Evolutionary conservation across 2,888 invertebrate genomes (phyloP).

Genomic region (Seira musarum): DNA sequence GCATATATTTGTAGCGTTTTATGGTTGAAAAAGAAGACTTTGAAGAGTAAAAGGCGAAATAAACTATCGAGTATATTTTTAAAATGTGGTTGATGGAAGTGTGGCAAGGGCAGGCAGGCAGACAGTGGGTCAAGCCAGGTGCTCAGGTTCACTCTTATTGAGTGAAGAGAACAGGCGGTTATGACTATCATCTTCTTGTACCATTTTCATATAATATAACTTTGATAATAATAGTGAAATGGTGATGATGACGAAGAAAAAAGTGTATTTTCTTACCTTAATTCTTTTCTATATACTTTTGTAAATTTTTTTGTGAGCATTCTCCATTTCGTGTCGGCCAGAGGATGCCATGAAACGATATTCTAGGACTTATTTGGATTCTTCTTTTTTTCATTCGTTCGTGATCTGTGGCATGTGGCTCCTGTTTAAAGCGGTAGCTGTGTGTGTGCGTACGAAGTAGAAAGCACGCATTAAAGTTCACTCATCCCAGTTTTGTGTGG

Average conservation of each 20-base stretch:
- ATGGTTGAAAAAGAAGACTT: conserved; percentile 40
- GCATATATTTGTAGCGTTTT: neutral
- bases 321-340: neutral
- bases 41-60: conserved; percentile 52
- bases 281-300: conserved; percentile 7
- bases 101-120: conserved; percentile 57
- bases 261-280: conserved; percentile 9
- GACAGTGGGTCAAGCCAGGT: conserved; percentile 63
- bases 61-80: neutral
- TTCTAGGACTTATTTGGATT: conserved; percentile 34
- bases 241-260: conserved; percentile 27
- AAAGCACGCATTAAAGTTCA: conserved; percentile 36
- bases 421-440: conserved; percentile 1
- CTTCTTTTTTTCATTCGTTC: conserved; percentile 25
- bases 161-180: conserved; percentile 48
- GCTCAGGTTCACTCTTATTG: conserved; percentile 45
- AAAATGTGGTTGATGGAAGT: conserved; percentile 47
- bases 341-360: conserved; percentile 18
- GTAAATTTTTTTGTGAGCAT: neutral
- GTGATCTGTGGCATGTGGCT: conserved; percentile 55
- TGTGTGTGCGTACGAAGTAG: too few species aligned
- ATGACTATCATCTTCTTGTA: conserved; percentile 35
- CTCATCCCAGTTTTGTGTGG: conserved; percentile 18
- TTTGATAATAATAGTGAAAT: conserved; percentile 9
- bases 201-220: conserved; percentile 38